These are phyloP conservation scores for Unio delphinus DNA, from an alignment of 2,888 invertebrate genomes.

Conservation along the genomic window DNA sequence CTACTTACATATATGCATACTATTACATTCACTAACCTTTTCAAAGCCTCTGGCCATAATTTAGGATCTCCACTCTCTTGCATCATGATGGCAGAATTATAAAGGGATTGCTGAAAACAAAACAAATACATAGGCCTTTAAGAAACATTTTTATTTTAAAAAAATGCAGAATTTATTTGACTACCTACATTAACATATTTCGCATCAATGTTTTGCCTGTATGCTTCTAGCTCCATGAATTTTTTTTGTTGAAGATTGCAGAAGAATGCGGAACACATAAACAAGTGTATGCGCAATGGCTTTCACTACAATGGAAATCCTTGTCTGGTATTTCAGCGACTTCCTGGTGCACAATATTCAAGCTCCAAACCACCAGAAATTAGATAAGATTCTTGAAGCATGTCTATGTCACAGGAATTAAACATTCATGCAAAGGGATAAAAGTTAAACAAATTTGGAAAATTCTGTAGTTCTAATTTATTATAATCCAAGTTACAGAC, in stretches of 20 bases:
- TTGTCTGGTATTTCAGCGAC: too few relatives aligned
- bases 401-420: too few relatives aligned
- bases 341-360: too few relatives aligned
- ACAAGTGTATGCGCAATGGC: neutral
- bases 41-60: constrained; percentile 78
- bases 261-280: neutral
- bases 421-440: too few relatives aligned
- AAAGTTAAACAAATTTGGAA: too few relatives aligned
- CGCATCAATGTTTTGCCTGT: neutral
- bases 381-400: too few relatives aligned
- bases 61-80: constrained; percentile 90
- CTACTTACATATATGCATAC: too few relatives aligned
- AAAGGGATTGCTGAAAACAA: constrained; percentile 80
- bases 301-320: neutral
- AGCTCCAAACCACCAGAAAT: too few relatives aligned
- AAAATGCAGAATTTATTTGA: too few relatives aligned
- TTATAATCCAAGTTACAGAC: too few relatives aligned
- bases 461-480: too few relatives aligned
- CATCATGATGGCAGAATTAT: constrained; percentile 94
- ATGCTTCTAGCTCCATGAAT: neutral
- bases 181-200: too few relatives aligned
- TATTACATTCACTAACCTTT: constrained; percentile 50
- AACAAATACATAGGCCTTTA: neutral
- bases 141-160: neutral
- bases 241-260: neutral